Percentiles rank a stretch among this genome's conserved stretches.
phyloP scores from a whole-genome alignment of 37 sponge, comb jelly and placozoan species.

The Axinella damicornis region DNA sequence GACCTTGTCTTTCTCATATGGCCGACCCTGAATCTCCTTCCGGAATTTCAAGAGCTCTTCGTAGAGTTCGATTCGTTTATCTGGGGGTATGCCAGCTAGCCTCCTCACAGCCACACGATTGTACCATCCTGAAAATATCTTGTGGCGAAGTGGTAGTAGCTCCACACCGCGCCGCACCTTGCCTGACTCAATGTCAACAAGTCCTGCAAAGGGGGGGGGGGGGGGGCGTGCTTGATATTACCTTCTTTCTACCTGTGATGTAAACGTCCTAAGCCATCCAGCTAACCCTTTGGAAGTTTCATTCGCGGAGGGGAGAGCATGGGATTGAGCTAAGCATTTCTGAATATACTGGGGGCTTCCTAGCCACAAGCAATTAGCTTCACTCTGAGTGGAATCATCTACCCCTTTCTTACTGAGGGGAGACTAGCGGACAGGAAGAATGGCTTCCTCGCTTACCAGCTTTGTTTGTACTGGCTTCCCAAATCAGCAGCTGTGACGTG shows the following conservation, averaged over 20 bases:
- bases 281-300: too few species aligned
- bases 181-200: conserved; percentile 79
- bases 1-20: conserved; percentile 78
- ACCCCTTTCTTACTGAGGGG: too few species aligned
- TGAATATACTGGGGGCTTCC: too few species aligned
- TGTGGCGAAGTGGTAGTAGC: conserved; percentile 68
- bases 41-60: conserved; percentile 55
- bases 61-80: conserved; percentile 59
- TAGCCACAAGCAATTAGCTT: too few species aligned
- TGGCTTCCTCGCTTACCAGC: conserved; percentile 57
- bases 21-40: conserved; percentile 58
- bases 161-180: conserved; percentile 74
- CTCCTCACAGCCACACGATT: conserved; percentile 71
- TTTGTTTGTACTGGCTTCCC: conserved; percentile 81
- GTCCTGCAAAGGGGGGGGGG: conserved; percentile 38
- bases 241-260: too few species aligned
- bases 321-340: too few species aligned
- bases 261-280: too few species aligned
- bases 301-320: too few species aligned
- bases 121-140: conserved; percentile 90
- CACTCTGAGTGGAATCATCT: too few species aligned
- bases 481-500: conserved; percentile 47
- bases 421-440: too few species aligned
- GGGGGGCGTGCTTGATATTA: too few species aligned
- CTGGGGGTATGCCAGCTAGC: conserved; percentile 44